phyloP scores from a whole-genome alignment of 2,888 invertebrate genomes.

The Emmelina monodactyla region DNA sequence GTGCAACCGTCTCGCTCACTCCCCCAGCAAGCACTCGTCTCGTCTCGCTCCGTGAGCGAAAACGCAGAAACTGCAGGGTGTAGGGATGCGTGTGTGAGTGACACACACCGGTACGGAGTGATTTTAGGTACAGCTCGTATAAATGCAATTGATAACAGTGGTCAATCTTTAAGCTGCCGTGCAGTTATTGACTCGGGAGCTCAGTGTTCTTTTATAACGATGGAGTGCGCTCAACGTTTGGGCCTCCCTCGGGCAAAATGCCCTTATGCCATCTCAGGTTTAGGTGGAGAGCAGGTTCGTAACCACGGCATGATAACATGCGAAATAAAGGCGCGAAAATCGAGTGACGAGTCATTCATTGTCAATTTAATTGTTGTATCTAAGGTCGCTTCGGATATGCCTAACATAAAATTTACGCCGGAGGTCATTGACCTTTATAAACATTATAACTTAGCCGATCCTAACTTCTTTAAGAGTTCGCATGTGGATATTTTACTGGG shows the following conservation, averaged over 20 bases:
- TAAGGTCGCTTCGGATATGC: too few relatives aligned
- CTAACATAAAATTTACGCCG: too few relatives aligned
- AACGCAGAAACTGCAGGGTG: too few relatives aligned
- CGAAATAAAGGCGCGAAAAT: too few relatives aligned
- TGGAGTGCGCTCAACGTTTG: slow-evolving; percentile 3
- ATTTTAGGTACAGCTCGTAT: slow-evolving; percentile 3
- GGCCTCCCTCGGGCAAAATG: slow-evolving; percentile 1
- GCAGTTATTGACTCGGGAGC: slow-evolving; percentile 4
- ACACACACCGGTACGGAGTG: neutral
- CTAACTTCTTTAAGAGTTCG: too few relatives aligned
- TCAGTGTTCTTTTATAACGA: slow-evolving; percentile 3
- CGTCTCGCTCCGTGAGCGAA: neutral
- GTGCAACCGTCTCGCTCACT: neutral
- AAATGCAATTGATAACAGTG: neutral
- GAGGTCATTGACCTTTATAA: too few relatives aligned
- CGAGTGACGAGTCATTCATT: too few relatives aligned
- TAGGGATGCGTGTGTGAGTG: neutral
- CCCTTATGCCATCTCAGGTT: neutral
- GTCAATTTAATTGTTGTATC: too few relatives aligned
- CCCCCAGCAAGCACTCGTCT: neutral
- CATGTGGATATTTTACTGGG: too few relatives aligned
- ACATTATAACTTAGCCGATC: too few relatives aligned
- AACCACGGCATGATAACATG: too few relatives aligned
- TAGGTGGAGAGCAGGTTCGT: neutral
- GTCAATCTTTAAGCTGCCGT: slow-evolving; percentile 1